Evolutionary conservation across 2,888 invertebrate genomes (phyloP).

Genomic region (Callyntrura sp.): DNA sequence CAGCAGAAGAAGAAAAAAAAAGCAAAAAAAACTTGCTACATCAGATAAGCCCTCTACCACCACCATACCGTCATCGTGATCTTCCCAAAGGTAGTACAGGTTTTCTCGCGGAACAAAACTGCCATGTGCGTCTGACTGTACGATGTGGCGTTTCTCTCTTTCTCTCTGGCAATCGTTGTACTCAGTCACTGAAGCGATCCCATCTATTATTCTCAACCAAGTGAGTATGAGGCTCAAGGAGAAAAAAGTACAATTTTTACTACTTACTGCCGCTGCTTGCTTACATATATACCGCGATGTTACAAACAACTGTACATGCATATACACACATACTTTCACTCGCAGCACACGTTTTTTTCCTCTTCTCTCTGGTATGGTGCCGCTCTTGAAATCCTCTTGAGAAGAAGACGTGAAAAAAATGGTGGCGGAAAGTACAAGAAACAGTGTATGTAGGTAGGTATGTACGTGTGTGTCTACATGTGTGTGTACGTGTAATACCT

Average conservation of each 20-base stretch:
- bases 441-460: too few species aligned
- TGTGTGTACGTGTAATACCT: slow-evolving; percentile 47
- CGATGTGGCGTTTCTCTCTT: too few species aligned
- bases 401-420: slow-evolving; percentile 65
- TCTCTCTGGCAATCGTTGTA: too few species aligned
- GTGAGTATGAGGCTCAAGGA: slow-evolving; percentile 37
- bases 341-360: not conserved
- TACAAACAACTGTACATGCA: slow-evolving; percentile 31
- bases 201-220: slow-evolving; percentile 76
- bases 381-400: slow-evolving; percentile 72
- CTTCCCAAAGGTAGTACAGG: slow-evolving; percentile 5
- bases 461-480: slow-evolving; percentile 6
- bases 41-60: slow-evolving; percentile 15
- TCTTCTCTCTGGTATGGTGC: not conserved
- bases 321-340: not conserved
- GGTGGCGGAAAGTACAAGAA: slow-evolving; percentile 62
- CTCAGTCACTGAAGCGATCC: slow-evolving; percentile 57
- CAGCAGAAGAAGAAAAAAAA: slow-evolving; percentile 6
- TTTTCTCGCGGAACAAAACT: not conserved
- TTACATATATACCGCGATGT: slow-evolving; percentile 15
- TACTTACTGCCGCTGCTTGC: slow-evolving; percentile 1
- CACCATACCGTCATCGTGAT: slow-evolving; percentile 22
- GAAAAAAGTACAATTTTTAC: slow-evolving; percentile 55
- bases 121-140: not conserved
- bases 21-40: slow-evolving; percentile 20